phyloP scores from a whole-genome alignment of 1,140 invertebrate genomes.

The Aphidius ervi region DNA sequence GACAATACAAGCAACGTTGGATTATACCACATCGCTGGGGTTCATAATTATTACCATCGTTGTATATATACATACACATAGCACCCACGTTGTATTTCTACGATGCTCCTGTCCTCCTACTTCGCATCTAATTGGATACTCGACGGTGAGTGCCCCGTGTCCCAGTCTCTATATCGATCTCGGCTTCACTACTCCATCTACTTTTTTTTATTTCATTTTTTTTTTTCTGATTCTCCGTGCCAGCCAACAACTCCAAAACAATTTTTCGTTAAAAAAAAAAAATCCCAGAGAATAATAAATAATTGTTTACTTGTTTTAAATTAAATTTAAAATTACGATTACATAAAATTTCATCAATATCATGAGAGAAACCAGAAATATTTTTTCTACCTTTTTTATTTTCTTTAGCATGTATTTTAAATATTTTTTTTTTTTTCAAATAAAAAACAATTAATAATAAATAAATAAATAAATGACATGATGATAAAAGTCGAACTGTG shows the following conservation, averaged over 20 bases:
- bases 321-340: too few relatives aligned
- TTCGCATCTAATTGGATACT: constrained; percentile 33
- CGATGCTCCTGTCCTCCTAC: constrained; percentile 27
- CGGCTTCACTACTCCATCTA: constrained; percentile 1
- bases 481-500: neutral
- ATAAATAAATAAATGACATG: constrained; percentile 9
- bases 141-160: constrained; percentile 18
- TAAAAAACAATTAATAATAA: neutral
- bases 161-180: constrained; percentile 18
- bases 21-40: constrained; percentile 15
- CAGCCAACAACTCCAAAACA: too few relatives aligned
- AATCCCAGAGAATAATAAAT: too few relatives aligned
- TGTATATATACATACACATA: neutral
- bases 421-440: neutral
- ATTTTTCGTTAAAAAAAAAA: too few relatives aligned
- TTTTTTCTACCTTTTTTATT: too few relatives aligned
- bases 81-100: constrained; percentile 26
- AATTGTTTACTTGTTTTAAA: too few relatives aligned
- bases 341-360: too few relatives aligned
- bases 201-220: neutral
- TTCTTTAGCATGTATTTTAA: too few relatives aligned
- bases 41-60: constrained; percentile 34
- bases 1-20: too few relatives aligned
- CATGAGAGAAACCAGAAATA: too few relatives aligned
- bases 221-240: too few relatives aligned